phyloP scores from a whole-genome alignment of 2,888 invertebrate genomes.

The Drosophila bunnanda region DNA sequence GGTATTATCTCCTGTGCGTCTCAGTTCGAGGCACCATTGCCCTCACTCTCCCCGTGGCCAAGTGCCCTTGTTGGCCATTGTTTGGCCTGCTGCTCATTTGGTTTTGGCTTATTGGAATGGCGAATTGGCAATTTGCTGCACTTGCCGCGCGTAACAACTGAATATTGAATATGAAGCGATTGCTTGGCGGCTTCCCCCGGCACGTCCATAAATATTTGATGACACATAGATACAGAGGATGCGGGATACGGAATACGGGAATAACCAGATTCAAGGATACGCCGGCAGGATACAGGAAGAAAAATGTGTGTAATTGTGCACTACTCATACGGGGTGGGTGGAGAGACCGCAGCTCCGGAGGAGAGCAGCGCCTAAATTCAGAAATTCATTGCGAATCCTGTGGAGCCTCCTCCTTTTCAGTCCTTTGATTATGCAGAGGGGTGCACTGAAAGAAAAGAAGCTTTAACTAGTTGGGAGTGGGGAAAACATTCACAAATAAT shows the following conservation, averaged over 20 bases:
- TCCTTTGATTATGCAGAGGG: constrained; percentile 53
- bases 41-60: not conserved
- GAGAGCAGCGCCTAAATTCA: constrained; percentile 68
- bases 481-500: not conserved
- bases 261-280: constrained; percentile 9
- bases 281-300: constrained; percentile 11
- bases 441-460: constrained; percentile 9
- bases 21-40: not conserved
- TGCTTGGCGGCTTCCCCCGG: constrained; percentile 60
- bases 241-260: not conserved
- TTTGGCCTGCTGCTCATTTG: constrained; percentile 52
- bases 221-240: constrained; percentile 12
- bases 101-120: constrained; percentile 58
- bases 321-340: constrained; percentile 46
- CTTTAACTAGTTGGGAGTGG: not conserved
- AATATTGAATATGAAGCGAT: constrained; percentile 79
- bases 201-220: constrained; percentile 77
- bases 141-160: constrained; percentile 68
- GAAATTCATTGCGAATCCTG: constrained; percentile 67
- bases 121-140: constrained; percentile 72
- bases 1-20: not conserved
- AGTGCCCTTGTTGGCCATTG: constrained; percentile 29
- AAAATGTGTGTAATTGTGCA: constrained; percentile 68
- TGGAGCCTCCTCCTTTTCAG: not conserved
- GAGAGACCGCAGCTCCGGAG: constrained; percentile 32